Evolutionary conservation across 2,113 vertebrate species (phyloP), one percentile per base, ranked within the genome.

Genomic region (Hippocampus guttulatus): DNA sequence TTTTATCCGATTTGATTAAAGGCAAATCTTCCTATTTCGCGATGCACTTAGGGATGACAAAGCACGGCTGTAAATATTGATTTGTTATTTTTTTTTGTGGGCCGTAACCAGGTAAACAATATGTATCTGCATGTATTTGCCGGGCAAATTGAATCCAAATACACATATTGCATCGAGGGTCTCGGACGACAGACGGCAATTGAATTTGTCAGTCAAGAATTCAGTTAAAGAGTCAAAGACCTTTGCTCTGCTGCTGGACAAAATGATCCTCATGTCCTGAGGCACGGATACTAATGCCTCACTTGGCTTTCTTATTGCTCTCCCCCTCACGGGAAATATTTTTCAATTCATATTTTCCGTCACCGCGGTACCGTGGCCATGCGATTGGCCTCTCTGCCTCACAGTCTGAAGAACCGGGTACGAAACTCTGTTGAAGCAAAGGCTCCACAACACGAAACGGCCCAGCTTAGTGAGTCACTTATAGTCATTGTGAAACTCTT

Each of bases 121-220:
- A 98, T 98, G 96, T 98, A 99, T 98, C 98, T 99, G 94, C 89
- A 95, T 94, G 95, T 95, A 95, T 96, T 95, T 96, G 93, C 92
- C 79, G 87, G 76, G 89, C 78, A 96, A 98, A 99, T 99, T 94
- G 89, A 96, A 99, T 99, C 96, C 98, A 94, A 93, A 96, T 93
- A 83, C 95, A 98, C 94, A 94, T 95, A 96, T 96, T 95, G 93
- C 95, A 95, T 95, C 91, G 95, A 89, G 90, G 91, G 91, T 87
- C 94, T 92, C 87, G 85, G 86, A 89, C 93, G 92, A 94, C 93
- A 95, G 95, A 95, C 94, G 95, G 91, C 94, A 95, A 99, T 98
- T 98, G 94, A 94, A 98, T 98, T 96, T 97, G 94, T 94, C 95
- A 95, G 95, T 93, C 93, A 94, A 92, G 93, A 96, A 98, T 98